Evolutionary conservation across 2,113 vertebrate genomes (phyloP), one percentile per base, ranked within the genome.

Genomic region (Romanogobio albipinnatus): DNA sequence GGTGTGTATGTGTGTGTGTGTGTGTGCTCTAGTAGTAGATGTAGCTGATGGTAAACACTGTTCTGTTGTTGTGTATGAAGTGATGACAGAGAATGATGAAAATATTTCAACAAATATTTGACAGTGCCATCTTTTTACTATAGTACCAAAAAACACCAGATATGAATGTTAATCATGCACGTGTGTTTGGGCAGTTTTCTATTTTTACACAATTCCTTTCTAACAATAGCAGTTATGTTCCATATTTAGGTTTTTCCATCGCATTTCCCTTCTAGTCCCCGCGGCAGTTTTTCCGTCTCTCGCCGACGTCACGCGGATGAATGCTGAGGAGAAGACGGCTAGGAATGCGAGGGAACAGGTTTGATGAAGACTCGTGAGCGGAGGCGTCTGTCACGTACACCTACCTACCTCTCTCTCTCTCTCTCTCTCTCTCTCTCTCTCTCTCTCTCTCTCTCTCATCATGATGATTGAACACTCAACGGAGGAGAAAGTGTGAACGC

Each of bases 261-360:
- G 0, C 49, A 43, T 53, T 76, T 53, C 9, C 11, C 45, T 9
- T 9, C 14, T 26, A 13, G 29, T 29, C 51, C 19, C 47, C 53
- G 47, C n/a, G 17, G 24, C 7, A 2, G 14, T 10, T 76, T 75
- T 49, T 76, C 49, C 17, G 0, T 5, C 22, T 2, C 11, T 76
- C 51, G 13, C 19, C 1, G 9, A 29, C 26, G 15, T 33, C 49
- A 53, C 47, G 1, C 15, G 8, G 14, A 82, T 61, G 53, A 49
- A 3, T 26, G 51, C 1, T 22, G n/a, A 14, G 24, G 70, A 11
- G 24, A 47, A 45, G 22, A 24, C 0, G 22, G 22, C 24, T 24
- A 9, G 71, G 75, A 78, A 84, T 84, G 83, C 45, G 3, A 51
- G 26, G 26, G 1, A 43, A 78, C 83, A 45, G 61, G 75, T 84